Percentiles rank a stretch among this genome's conserved stretches.
Evolutionary conservation across 2,888 invertebrate genomes (phyloP).

Genomic region (Eustalomyia histrio): DNA sequence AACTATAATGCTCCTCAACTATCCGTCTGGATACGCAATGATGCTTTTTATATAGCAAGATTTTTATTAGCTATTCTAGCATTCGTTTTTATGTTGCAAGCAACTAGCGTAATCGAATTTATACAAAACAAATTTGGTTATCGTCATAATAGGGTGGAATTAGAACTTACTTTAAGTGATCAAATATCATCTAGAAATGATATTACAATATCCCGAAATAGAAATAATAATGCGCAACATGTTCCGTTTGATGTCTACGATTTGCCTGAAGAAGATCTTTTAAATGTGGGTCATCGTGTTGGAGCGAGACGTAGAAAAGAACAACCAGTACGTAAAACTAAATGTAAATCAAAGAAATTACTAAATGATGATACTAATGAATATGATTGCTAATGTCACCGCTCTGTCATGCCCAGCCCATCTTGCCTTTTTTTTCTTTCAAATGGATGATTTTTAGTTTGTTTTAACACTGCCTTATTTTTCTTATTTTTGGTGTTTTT

Average conservation of each 20-base stretch:
- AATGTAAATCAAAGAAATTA: slow-evolving; percentile 50
- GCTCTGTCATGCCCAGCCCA: neutral
- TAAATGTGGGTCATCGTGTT: slow-evolving; percentile 61
- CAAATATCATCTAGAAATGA: neutral
- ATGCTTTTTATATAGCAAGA: slow-evolving; percentile 69
- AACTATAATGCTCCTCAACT: slow-evolving; percentile 64
- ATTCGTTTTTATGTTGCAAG: slow-evolving; percentile 63
- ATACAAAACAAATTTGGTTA: slow-evolving; percentile 9
- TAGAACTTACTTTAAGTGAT: neutral
- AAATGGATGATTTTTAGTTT: neutral
- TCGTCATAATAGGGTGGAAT: neutral
- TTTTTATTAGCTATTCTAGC: slow-evolving; percentile 67
- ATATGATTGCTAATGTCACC: slow-evolving; percentile 52
- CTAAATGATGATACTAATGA: slow-evolving; percentile 58
- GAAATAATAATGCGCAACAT: neutral
- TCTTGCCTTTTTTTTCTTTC: no score
- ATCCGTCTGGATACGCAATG: slow-evolving; percentile 68
- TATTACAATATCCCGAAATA: neutral
- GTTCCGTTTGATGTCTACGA: slow-evolving; percentile 58
- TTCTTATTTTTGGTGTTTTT: neutral
- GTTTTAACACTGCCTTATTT: neutral
- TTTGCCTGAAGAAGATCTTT: slow-evolving; percentile 65
- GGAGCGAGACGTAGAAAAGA: slow-evolving; percentile 49
- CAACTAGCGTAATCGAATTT: slow-evolving; percentile 53
- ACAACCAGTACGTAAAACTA: slow-evolving; percentile 55